Evolutionary conservation across 2,113 vertebrate species (phyloP).

Genomic region (Nematolebias whitei): DNA sequence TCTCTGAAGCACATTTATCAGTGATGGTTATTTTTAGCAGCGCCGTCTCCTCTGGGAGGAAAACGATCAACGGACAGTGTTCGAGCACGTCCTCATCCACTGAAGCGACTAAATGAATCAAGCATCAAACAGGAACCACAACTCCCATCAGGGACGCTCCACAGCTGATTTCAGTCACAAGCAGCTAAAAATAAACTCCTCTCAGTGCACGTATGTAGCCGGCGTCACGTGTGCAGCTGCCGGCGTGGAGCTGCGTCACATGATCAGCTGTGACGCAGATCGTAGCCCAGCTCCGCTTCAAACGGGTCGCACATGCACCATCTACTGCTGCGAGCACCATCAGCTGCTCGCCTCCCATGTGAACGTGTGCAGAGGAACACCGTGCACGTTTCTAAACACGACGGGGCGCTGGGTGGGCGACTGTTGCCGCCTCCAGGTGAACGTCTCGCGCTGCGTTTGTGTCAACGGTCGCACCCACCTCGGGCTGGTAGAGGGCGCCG

Average conservation of each 20-base stretch:
- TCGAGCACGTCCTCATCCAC: neutral
- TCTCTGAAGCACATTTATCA: no score
- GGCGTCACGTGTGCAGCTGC: constrained; percentile 10
- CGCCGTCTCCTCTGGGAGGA: constrained; percentile 26
- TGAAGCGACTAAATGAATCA: constrained; percentile 4
- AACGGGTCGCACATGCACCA: constrained; percentile 60
- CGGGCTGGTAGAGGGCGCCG: constrained; percentile 86
- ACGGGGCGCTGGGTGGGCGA: no score
- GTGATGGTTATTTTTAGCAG: constrained; percentile 48
- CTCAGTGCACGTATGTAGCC: neutral
- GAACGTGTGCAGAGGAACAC: no score
- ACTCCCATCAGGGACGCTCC: neutral
- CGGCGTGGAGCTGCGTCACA: constrained; percentile 26
- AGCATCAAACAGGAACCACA: neutral
- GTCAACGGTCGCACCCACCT: constrained; percentile 77
- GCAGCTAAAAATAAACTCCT: neutral
- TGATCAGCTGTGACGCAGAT: constrained; percentile 50
- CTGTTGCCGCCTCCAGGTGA: constrained; percentile 7
- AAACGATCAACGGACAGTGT: constrained; percentile 15
- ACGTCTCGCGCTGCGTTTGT: neutral
- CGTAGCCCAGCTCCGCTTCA: constrained; percentile 26
- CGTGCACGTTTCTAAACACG: neutral
- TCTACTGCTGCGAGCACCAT: constrained; percentile 12
- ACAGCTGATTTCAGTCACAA: neutral
- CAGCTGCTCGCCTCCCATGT: constrained; percentile 9